Base-by-base conservation (phyloP, 2,888 invertebrate genomes). In the Saturnia japonica region DNA sequence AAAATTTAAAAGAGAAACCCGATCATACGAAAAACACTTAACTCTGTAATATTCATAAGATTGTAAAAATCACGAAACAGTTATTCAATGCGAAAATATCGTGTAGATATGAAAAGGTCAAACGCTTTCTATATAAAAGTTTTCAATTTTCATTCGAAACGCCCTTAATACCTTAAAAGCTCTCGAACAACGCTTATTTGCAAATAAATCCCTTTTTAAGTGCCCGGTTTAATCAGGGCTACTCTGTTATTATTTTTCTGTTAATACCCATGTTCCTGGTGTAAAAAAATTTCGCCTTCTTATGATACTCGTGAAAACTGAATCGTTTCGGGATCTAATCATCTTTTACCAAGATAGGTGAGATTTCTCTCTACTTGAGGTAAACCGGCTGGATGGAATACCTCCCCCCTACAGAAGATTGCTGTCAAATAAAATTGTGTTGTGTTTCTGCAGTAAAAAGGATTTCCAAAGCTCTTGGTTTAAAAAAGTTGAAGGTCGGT, bases 111-210 rank as follows among this genome's bases (percentile, higher is more conserved):
- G 67, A 40, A 67, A 70, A 42, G 67, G 43, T 57, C 42, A 34
- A 34, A 57, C 45, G 25, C 54, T 57, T 28, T 70, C 67, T 25
- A 70, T 57, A 43, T 40, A 19, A 57, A 51, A 67, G 54, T 54
- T 70, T 69, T 54, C 54, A 25, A 40, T 64, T 67, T 67, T 70
- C 66, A 70, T 54, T 70, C 42, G 12, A 1, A 19, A 40, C 70
- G 54, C 47, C 54, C 28, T 67, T 70, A 70, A 70, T 70, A 70
- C 70, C 66, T 70, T 70, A 28, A 70, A 70, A 70, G 70, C 54
- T 25, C 54, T 67, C 60, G 19, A 67, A 64, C 47, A 47, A 51
- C 47, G 51, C 12, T 66, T 66, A 67, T 70, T 70, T 70, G 70
- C 54, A 40, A 51, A 70, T 70, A 70, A 68, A 67, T 54, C 57